Base-by-base conservation (phyloP, 2,888 invertebrate species). In the Escarpia spicata region DNA sequence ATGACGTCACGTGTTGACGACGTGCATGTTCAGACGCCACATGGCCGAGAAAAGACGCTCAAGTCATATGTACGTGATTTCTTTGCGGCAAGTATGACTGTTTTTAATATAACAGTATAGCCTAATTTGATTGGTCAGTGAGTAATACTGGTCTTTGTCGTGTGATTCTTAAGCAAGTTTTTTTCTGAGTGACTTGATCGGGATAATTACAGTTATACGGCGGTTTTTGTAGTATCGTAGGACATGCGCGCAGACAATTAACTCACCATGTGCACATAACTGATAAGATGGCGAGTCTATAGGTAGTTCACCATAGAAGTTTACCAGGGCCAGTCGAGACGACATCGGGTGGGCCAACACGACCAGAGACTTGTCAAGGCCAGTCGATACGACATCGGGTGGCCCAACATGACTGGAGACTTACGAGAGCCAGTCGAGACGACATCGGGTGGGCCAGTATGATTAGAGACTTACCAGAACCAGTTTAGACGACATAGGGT, bases 301-400 rank as follows among this genome's bases (percentile, higher is more conserved):
- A 45, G 10, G 45, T 9, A 10, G 10, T 95, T 93, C 93, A 96
- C 96, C 96, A 96, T 37, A 45, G 45, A 45, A 10, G 10, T 95
- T 93, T 93, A 96, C 96, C 96, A 96, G 95, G 19, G 96, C 96
- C 6, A 94, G 92, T 92, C 94, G 94, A 0, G 96, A 96, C 3
- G 96, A 96, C 37, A 96, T 92, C 0, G 96, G 96, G 92, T 96
- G 95, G 93, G 96, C 96, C 92, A 96, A 93, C 43, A 96, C 45
- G 45, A 45, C 45, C 2, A 45, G 45, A 45, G 2, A 45, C 95
- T 93, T 93, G 96, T 96, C 96, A 96, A 95, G 19, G 96, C 96
- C 6, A 94, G 92, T 92, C 94, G 94, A 0, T 96, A 96, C 3
- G 96, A 96, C 43, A 96, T 92, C 0, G 96, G 96, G 92, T 96